Percentiles rank a stretch among this genome's conserved stretches.
These are phyloP conservation scores for Watsonalla cultraria DNA, from an alignment of 2,888 invertebrate species.

Conservation along the genomic window DNA sequence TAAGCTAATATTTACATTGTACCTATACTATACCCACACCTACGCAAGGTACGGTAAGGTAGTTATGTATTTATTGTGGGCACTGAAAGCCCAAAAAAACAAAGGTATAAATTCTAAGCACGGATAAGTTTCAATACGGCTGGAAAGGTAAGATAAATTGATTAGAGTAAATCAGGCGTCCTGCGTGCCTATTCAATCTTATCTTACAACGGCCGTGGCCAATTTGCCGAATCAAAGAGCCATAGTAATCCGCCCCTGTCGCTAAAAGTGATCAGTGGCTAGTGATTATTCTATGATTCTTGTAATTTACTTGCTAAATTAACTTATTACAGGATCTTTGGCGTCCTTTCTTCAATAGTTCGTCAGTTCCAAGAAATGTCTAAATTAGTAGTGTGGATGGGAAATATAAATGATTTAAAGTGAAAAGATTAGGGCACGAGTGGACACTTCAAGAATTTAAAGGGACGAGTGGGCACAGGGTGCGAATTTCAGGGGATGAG, in stretches of 20 bases:
- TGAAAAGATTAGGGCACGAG: too few relatives aligned
- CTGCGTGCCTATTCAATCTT: neutral
- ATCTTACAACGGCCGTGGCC: neutral
- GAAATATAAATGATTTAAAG: too few relatives aligned
- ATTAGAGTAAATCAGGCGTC: slow-evolving; percentile 4
- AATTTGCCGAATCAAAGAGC: neutral
- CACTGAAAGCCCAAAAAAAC: neutral
- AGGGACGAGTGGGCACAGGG: too few relatives aligned
- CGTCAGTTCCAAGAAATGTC: too few relatives aligned
- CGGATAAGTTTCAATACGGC: neutral
- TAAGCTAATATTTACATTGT: too few relatives aligned
- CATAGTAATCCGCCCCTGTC: neutral
- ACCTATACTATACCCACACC: too few relatives aligned
- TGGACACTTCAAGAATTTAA: too few relatives aligned
- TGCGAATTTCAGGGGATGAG: too few relatives aligned
- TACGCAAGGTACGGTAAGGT: too few relatives aligned
- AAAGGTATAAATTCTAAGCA: neutral
- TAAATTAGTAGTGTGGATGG: too few relatives aligned
- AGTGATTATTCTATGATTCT: neutral
- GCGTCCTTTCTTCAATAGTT: neutral
- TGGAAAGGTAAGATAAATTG: slow-evolving; percentile 10
- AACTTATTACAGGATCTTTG: neutral
- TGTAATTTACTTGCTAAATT: neutral
- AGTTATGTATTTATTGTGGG: neutral
- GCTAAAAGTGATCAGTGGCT: neutral